These are phyloP conservation scores for Micronycteris hirsuta DNA, from an alignment of 2,113 vertebrate genomes.

Conservation along the genomic window DNA sequence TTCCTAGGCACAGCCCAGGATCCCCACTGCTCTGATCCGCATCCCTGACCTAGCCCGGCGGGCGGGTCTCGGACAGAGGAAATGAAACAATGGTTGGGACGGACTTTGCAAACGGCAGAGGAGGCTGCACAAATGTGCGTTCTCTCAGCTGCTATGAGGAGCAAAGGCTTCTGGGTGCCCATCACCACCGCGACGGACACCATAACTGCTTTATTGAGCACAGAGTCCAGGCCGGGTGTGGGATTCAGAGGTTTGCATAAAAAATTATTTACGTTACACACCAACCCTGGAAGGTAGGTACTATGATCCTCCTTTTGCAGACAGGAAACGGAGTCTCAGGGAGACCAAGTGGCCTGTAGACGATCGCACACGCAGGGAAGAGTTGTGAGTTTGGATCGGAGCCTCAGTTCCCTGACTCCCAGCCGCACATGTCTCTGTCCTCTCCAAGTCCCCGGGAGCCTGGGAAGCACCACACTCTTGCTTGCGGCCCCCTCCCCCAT, in stretches of 20 bases:
- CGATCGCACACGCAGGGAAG: fast-evolving
- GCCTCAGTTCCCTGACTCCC: neutral
- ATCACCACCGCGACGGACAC: fast-evolving
- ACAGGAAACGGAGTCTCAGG: neutral
- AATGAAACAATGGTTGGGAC: neutral
- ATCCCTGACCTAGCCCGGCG: neutral
- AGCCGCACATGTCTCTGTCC: neutral
- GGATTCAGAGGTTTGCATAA: fast-evolving
- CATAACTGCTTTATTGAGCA: fast-evolving
- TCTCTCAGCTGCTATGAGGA: too few species aligned
- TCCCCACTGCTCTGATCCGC: neutral
- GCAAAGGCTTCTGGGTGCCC: fast-evolving
- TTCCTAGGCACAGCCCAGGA: neutral
- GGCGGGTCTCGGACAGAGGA: neutral
- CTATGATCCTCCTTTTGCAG: neutral
- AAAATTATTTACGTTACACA: neutral
- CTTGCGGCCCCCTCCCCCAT: fast-evolving
- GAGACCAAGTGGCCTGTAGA: fast-evolving
- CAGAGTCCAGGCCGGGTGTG: fast-evolving
- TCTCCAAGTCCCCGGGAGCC: fast-evolving
- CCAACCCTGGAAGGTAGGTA: neutral
- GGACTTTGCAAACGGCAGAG: fast-evolving
- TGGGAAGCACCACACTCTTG: fast-evolving
- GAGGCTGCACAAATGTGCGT: fast-evolving
- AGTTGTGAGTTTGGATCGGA: neutral